A percentile compares a stretch with the other conserved stretches of the same genome.
Evolutionary conservation across 2,888 invertebrate species (phyloP).

Genomic region (Deilephila elpenor): DNA sequence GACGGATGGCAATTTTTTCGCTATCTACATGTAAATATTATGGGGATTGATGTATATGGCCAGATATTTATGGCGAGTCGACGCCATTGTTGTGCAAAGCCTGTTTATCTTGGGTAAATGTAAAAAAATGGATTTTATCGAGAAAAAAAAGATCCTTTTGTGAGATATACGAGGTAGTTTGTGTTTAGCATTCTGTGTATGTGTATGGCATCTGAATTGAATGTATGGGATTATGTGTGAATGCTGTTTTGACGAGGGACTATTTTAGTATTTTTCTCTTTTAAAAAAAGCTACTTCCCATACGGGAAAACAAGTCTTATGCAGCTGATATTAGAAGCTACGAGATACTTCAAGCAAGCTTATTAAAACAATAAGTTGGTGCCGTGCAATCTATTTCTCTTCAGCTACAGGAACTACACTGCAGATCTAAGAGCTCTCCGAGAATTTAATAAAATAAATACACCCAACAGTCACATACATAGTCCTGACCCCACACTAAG

Average conservation of each 20-base stretch:
- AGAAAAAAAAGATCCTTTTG: slow-evolving; percentile 18
- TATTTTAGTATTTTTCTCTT: no score
- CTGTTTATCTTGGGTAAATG: slow-evolving; percentile 28
- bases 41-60: slow-evolving; percentile 51
- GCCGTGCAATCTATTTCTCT: background rate
- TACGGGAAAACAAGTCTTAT: no score
- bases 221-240: background rate
- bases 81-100: slow-evolving; percentile 27
- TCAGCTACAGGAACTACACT: background rate
- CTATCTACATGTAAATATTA: slow-evolving; percentile 67
- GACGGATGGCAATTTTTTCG: slow-evolving; percentile 52
- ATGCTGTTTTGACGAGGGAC: background rate
- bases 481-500: no score
- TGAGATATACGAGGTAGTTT: slow-evolving; percentile 11
- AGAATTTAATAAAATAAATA: no score
- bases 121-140: slow-evolving; percentile 22
- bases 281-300: no score
- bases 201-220: background rate
- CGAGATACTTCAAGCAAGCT: no score
- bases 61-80: slow-evolving; percentile 55
- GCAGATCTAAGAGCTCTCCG: background rate
- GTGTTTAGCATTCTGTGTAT: slow-evolving; percentile 12
- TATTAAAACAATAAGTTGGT: no score
- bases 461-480: no score
- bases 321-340: no score